These are phyloP conservation scores for Phoenicopterus ruber DNA, from an alignment of 2,113 vertebrate genomes.

Conservation along the genomic window DNA sequence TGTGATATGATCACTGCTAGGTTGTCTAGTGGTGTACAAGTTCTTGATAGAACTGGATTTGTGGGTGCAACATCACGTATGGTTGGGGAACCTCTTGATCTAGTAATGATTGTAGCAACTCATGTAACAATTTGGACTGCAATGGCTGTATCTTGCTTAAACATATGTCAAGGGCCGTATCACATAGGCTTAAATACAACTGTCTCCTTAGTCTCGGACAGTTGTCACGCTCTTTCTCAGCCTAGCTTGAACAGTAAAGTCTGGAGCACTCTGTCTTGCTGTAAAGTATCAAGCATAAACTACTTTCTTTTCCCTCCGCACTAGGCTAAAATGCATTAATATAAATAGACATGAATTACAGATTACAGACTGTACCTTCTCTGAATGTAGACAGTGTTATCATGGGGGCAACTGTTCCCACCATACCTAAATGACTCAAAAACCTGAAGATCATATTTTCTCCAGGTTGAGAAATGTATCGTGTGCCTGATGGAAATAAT, in stretches of 20 bases:
- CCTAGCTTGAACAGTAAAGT: background rate
- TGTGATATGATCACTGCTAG: background rate
- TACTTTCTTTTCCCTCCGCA: background rate
- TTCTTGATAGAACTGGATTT: background rate
- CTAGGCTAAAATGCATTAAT: background rate
- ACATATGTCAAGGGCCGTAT: background rate
- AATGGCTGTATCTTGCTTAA: background rate
- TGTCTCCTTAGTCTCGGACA: background rate
- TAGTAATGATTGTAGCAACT: background rate
- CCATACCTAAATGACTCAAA: background rate
- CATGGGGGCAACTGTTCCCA: background rate
- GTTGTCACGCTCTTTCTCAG: background rate
- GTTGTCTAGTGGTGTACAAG: background rate
- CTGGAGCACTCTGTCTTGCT: background rate
- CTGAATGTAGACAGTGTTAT: background rate
- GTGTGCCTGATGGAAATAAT: background rate
- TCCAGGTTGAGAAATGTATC: background rate
- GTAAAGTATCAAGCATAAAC: background rate
- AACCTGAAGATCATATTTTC: background rate
- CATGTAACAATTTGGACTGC: background rate
- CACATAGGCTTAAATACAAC: background rate
- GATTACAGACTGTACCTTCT: background rate
- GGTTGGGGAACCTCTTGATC: background rate
- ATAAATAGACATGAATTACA: background rate
- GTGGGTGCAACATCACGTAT: background rate